These are phyloP conservation scores for Cynodonichthys magdalenae DNA, from an alignment of 2,797 vertebrate species.

Conservation along the genomic window DNA sequence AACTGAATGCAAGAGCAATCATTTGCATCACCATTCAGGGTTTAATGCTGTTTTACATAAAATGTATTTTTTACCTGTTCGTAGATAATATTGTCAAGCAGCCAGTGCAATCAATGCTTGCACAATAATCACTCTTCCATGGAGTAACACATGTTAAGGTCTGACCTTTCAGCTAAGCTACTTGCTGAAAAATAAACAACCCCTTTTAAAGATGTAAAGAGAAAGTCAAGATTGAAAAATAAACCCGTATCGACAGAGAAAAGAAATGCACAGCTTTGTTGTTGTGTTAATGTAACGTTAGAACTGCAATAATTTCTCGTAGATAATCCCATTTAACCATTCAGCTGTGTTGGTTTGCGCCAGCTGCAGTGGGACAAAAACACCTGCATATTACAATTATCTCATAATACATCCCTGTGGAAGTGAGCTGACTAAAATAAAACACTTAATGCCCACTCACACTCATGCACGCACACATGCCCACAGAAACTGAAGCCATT, in stretches of 20 bases:
- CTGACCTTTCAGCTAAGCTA: slow-evolving; percentile 64
- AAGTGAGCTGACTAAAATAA: slow-evolving; percentile 33
- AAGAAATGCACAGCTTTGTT: background rate
- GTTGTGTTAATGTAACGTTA: slow-evolving; percentile 26
- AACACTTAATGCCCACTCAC: slow-evolving; percentile 39
- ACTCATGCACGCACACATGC: slow-evolving; percentile 11
- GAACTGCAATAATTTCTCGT: slow-evolving; percentile 13
- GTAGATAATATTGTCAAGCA: slow-evolving; percentile 47
- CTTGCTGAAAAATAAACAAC: slow-evolving; percentile 26
- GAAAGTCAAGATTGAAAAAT: slow-evolving; percentile 3
- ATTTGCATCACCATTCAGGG: too few relatives aligned
- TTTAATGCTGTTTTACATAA: slow-evolving; percentile 33
- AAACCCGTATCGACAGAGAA: background rate
- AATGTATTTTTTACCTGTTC: slow-evolving; percentile 10
- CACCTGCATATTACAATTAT: slow-evolving; percentile 32
- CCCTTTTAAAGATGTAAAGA: background rate
- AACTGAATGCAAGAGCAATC: too few relatives aligned
- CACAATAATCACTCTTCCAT: slow-evolving; percentile 35
- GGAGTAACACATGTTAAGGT: slow-evolving; percentile 52
- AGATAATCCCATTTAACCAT: slow-evolving; percentile 25
- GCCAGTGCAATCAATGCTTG: slow-evolving; percentile 26
- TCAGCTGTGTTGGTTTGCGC: background rate
- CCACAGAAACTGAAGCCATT: slow-evolving; percentile 20
- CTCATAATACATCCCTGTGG: slow-evolving; percentile 27
- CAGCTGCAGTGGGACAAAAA: slow-evolving; percentile 36